Percentiles rank a stretch among this genome's conserved stretches.
Conservation (phyloP, 2,797 vertebrate genomes). For the Urophycis tenuis region DNA sequence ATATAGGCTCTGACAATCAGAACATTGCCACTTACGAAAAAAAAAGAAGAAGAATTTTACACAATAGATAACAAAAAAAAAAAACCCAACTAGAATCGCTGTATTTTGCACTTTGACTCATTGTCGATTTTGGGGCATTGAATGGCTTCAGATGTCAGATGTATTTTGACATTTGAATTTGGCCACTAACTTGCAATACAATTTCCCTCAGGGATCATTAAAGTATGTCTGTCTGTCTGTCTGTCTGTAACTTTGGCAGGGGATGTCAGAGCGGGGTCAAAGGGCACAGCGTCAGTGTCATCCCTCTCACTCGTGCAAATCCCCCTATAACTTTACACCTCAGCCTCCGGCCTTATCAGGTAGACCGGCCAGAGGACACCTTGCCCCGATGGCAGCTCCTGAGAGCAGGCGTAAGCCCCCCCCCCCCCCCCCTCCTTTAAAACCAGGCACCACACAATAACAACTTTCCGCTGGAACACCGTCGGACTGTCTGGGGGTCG, state of each 20-base stretch:
- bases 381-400: slow-evolving; percentile 52
- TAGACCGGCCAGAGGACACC: slow-evolving; percentile 54
- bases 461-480: slow-evolving; percentile 46
- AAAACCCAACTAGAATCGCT: too few species aligned
- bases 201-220: too few species aligned
- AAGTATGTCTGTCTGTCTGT: too few species aligned
- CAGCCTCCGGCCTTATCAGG: slow-evolving; percentile 57
- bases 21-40: too few species aligned
- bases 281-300: background rate
- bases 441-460: slow-evolving; percentile 22
- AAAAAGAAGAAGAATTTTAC: too few species aligned
- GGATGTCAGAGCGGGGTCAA: background rate
- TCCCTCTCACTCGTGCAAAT: slow-evolving; percentile 55
- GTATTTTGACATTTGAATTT: background rate
- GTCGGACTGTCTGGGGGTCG: slow-evolving; percentile 36
- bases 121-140: background rate
- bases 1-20: too few species aligned
- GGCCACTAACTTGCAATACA: too few species aligned
- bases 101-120: too few species aligned
- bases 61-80: too few species aligned
- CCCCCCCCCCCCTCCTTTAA: slow-evolving; percentile 29
- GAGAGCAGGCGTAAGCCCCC: slow-evolving; percentile 55
- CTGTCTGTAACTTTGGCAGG: background rate
- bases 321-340: slow-evolving; percentile 63
- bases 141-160: background rate